Evolutionary conservation across 1,140 invertebrate species (phyloP).

Genomic region (Ips nitidus): DNA sequence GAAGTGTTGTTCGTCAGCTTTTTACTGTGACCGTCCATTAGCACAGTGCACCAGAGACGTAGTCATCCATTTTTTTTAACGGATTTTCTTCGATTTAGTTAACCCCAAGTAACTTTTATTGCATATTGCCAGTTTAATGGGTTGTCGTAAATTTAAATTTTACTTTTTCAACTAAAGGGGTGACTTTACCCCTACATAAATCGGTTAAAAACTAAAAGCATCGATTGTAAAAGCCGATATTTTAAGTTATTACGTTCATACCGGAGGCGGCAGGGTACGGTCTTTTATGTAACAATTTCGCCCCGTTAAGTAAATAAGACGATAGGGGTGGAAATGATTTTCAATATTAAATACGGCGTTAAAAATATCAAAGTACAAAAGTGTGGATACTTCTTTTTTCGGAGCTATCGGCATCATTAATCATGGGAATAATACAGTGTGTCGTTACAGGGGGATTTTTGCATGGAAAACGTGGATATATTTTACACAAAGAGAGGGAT

Average conservation of each 20-base stretch:
- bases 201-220: too few species aligned
- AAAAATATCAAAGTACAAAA: conserved; percentile 19
- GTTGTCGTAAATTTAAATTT: too few species aligned
- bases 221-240: too few species aligned
- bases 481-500: conserved; percentile 8
- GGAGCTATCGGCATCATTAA: conserved; percentile 22
- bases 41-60: too few species aligned
- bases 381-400: conserved; percentile 19
- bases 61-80: too few species aligned
- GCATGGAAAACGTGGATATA: conserved; percentile 22
- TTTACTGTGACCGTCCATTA: not conserved
- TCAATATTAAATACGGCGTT: conserved; percentile 20
- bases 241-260: too few species aligned
- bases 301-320: conserved; percentile 21
- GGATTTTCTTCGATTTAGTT: too few species aligned
- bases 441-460: conserved; percentile 23
- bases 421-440: conserved; percentile 20
- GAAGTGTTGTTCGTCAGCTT: not conserved
- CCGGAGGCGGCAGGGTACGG: not conserved
- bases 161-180: too few species aligned
- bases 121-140: too few species aligned
- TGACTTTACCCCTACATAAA: too few species aligned
- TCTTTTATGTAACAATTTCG: conserved; percentile 8
- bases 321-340: conserved; percentile 22
- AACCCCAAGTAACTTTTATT: too few species aligned